phyloP scores from a whole-genome alignment of 1,140 invertebrate species.

The Mercenaria mercenaria region DNA sequence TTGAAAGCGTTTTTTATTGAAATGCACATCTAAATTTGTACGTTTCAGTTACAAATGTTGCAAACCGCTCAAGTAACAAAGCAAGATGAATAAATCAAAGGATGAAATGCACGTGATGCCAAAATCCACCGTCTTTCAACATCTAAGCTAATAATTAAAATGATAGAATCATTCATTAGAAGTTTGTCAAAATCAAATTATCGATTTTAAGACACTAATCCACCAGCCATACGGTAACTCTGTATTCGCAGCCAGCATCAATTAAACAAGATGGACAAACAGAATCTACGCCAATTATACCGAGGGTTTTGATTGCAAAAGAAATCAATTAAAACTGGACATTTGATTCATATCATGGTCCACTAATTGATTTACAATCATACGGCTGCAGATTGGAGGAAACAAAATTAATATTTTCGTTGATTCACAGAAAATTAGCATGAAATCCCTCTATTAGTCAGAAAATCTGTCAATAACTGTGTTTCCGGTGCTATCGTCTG shows the following conservation, averaged over 20 bases:
- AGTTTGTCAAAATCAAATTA: not conserved
- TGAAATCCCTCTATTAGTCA: slow-evolving; percentile 3
- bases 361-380: slow-evolving; percentile 14
- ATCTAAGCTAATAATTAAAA: not conserved
- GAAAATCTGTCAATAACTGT: not conserved
- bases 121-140: not conserved
- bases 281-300: slow-evolving; percentile 8
- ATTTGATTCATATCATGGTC: not conserved
- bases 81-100: not conserved
- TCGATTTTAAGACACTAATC: not conserved
- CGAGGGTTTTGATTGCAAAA: not conserved
- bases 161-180: not conserved
- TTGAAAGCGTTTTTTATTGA: not conserved
- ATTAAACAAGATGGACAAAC: not conserved
- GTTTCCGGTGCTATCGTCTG: not conserved
- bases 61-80: not conserved
- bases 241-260: not conserved
- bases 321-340: slow-evolving; percentile 43
- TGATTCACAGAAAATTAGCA: slow-evolving; percentile 45
- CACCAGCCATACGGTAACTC: not conserved
- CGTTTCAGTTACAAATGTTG: not conserved
- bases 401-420: slow-evolving; percentile 35
- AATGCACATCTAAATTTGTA: not conserved
- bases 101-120: not conserved
- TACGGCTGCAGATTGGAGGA: not conserved